Conservation (phyloP, 2,888 invertebrate genomes). For the Synanthedon andrenaeformis region DNA sequence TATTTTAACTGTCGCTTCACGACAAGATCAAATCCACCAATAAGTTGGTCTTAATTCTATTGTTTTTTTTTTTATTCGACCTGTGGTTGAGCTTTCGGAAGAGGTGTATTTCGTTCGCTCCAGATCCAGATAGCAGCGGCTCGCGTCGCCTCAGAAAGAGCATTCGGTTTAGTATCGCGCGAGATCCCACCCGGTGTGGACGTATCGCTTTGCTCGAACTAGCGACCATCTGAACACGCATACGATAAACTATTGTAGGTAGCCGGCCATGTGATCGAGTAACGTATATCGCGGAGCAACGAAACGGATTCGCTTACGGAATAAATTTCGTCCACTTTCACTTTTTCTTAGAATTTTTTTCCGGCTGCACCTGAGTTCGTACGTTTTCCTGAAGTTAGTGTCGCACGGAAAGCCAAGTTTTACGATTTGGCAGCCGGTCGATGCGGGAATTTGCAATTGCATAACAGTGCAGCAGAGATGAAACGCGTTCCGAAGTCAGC, state of each 20-base stretch:
- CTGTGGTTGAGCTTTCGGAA: constrained; percentile 22
- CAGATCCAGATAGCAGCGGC: constrained; percentile 25
- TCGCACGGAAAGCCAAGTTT: constrained; percentile 26
- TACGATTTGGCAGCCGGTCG: constrained; percentile 39
- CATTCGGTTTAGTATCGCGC: constrained; percentile 47
- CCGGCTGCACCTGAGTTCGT: constrained; percentile 14
- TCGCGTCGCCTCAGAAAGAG: constrained; percentile 4
- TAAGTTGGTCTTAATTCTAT: no score
- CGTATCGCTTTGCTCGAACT: constrained; percentile 33
- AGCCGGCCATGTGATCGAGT: constrained; percentile 37
- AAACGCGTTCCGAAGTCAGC: constrained; percentile 43
- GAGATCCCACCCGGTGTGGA: constrained; percentile 38
- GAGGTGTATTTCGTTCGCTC: constrained; percentile 33
- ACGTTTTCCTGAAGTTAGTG: constrained; percentile 31
- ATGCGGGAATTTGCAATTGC: constrained; percentile 37
- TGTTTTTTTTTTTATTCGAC: no score
- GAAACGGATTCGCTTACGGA: constrained; percentile 13
- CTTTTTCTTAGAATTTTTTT: constrained; percentile 37
- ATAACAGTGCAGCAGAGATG: constrained; percentile 59
- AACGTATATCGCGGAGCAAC: constrained; percentile 38
- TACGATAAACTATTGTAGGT: constrained; percentile 45
- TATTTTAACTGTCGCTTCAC: no score
- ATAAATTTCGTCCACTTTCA: constrained; percentile 22
- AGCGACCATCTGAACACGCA: constrained; percentile 37
- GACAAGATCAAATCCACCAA: no score